Base-by-base conservation (phyloP, 2,797 vertebrate genomes). In the Eurystomus glaucurus region DNA sequence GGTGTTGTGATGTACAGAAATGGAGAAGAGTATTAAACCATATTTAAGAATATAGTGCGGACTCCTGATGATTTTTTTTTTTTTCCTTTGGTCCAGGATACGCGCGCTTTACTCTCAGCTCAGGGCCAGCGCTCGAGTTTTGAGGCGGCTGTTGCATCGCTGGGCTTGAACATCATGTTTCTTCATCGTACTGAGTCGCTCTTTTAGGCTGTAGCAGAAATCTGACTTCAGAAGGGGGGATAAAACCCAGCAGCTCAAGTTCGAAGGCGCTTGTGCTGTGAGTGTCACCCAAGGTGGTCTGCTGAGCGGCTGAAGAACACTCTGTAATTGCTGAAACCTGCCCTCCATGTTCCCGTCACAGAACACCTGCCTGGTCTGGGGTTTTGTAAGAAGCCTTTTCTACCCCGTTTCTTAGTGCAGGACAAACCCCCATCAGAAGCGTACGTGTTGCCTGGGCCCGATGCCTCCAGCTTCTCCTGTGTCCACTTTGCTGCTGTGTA, bases 1-100 rank as follows among this genome's bases (percentile, higher is more conserved):
- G 98, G 98, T 98, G 98, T 99, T 98, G 98, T 99, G 98, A 98
- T 99, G 98, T 99, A 99, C 98, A 99, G 98, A 99, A 98, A 98
- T 98, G 98, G 98, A 98, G 98, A 98, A 98, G 98, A 99, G 98
- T 98, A 99, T 99, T 99, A 99, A 99, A 99, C 98, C 98, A 98
- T 99, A 99, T 99, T 99, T 99, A 99, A 99, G 98, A 99, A 98
- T 98, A 98, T 97, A 97, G 88, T 85, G 93, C 65, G 92, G 98
- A 97, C 98, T 98, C 97, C 96, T 98, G 97, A 92, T 96, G 31
- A 21, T 25, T 23, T 58, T 35, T 58, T 23, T 58, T 35, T 58
- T 58, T 33, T 58, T 97, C 95, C 72, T 93, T 61, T 13, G 86
- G 72, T 26, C 43, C 83, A 85, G 77, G 90, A 50, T 76, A 25